Conservation (phyloP, 2,888 invertebrate species). For the Andrena flavipes region DNA sequence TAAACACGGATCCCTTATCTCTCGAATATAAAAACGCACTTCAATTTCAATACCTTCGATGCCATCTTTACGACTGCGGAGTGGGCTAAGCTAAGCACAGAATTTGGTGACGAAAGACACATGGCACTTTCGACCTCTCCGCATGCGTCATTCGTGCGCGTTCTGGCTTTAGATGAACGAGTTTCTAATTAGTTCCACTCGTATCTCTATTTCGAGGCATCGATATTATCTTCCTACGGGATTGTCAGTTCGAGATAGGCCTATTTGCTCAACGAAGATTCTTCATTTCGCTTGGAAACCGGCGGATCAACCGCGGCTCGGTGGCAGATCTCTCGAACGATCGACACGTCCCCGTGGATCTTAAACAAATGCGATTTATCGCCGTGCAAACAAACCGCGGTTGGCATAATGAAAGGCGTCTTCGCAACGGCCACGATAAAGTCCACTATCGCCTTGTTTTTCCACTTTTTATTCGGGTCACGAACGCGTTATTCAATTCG, state of each 20-base stretch:
- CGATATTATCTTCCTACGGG: neutral
- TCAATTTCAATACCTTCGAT: too few species aligned
- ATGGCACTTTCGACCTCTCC: too few species aligned
- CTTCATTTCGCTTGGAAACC: neutral
- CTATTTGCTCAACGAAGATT: neutral
- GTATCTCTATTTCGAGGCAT: too few species aligned
- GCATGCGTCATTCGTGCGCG: too few species aligned
- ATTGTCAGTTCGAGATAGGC: neutral
- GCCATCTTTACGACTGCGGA: too few species aligned
- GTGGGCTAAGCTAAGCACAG: too few species aligned
- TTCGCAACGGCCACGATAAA: slow-evolving; percentile 15
- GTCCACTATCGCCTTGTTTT: slow-evolving; percentile 1
- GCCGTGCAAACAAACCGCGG: slow-evolving; percentile 19
- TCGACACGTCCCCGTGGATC: neutral
- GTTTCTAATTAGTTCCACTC: too few species aligned
- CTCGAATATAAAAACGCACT: too few species aligned
- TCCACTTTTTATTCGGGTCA: slow-evolving; percentile 23
- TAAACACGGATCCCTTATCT: too few species aligned
- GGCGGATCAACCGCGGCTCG: neutral
- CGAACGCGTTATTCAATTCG: slow-evolving; percentile 27
- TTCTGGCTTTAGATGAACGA: too few species aligned
- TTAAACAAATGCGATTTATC: slow-evolving; percentile 33
- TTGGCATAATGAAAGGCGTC: slow-evolving; percentile 9
- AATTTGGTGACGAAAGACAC: too few species aligned
- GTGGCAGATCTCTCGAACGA: neutral